Evolutionary conservation across 2,888 invertebrate genomes (phyloP).

Genomic region (Macrophya annulata): DNA sequence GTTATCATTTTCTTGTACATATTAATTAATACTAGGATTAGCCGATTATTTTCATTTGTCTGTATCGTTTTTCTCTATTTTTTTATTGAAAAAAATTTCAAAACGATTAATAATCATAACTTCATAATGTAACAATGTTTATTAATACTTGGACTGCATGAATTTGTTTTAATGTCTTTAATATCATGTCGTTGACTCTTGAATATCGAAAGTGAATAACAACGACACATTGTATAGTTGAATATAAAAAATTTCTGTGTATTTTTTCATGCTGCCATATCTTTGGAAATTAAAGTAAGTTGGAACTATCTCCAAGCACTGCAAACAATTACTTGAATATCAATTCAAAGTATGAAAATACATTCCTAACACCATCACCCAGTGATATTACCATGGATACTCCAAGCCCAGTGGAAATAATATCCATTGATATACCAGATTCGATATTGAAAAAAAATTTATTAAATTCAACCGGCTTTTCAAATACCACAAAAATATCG

Average conservation of each 20-base stretch:
- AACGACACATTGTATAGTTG: not conserved
- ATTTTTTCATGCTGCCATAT: slow-evolving; percentile 71
- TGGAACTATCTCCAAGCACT: slow-evolving; percentile 72
- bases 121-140: not conserved
- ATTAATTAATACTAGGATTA: not conserved
- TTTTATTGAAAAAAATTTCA: not conserved
- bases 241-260: slow-evolving; percentile 67
- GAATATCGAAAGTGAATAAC: not conserved
- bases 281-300: slow-evolving; percentile 75
- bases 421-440: slow-evolving; percentile 71
- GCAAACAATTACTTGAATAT: slow-evolving; percentile 72
- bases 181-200: not conserved
- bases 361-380: slow-evolving; percentile 82
- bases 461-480: slow-evolving; percentile 66
- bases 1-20: slow-evolving; percentile 12
- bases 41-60: not conserved
- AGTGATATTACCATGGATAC: slow-evolving; percentile 81
- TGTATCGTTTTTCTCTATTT: not conserved
- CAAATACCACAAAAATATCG: slow-evolving; percentile 57
- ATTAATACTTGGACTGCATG: not conserved
- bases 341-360: slow-evolving; percentile 72
- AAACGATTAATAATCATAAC: not conserved
- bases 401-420: slow-evolving; percentile 78
- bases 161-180: not conserved
- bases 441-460: slow-evolving; percentile 71